Evolutionary conservation across 1,140 invertebrate species (phyloP).

Genomic region (Homalodisca vitripennis): DNA sequence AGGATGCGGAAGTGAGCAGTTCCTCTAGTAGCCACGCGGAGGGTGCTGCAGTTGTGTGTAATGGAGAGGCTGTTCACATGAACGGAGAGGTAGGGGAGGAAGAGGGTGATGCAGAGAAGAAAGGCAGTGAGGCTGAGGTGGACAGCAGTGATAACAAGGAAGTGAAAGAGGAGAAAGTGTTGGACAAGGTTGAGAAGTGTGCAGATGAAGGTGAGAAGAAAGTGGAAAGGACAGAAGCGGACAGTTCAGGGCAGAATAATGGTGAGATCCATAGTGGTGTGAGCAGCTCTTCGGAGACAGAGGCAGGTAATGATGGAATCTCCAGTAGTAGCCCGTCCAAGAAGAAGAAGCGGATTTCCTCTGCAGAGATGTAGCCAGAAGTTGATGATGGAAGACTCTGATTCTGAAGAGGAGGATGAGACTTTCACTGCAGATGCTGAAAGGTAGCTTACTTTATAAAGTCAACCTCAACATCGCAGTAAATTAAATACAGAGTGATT

Average conservation of each 20-base stretch:
- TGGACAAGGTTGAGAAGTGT: too few relatives aligned
- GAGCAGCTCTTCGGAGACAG: slow-evolving; percentile 16
- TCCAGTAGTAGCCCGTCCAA: slow-evolving; percentile 24
- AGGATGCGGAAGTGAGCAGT: slow-evolving; percentile 50
- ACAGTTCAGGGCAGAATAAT: slow-evolving; percentile 29
- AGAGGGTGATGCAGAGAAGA: slow-evolving; percentile 28
- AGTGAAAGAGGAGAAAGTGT: too few relatives aligned
- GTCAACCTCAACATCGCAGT: too few relatives aligned
- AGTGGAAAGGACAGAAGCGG: slow-evolving; percentile 28
- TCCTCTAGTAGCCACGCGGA: slow-evolving; percentile 42
- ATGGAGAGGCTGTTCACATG: slow-evolving; percentile 25
- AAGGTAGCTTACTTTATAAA: too few relatives aligned
- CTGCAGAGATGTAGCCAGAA: slow-evolving; percentile 43
- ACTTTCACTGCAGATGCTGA: slow-evolving; percentile 46
- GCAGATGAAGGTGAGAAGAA: too few relatives aligned
- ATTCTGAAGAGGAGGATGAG: slow-evolving; percentile 53
- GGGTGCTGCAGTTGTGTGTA: neutral
- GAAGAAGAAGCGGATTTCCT: slow-evolving; percentile 35
- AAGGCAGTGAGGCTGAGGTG: slow-evolving; percentile 31
- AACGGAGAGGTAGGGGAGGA: slow-evolving; percentile 30
- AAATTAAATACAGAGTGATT: too few relatives aligned
- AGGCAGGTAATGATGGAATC: neutral
- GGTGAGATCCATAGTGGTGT: neutral
- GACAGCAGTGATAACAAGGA: too few relatives aligned
- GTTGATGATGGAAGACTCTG: slow-evolving; percentile 50